Conservation (phyloP, 2,888 invertebrate genomes). For the Tenodera sinensis region DNA sequence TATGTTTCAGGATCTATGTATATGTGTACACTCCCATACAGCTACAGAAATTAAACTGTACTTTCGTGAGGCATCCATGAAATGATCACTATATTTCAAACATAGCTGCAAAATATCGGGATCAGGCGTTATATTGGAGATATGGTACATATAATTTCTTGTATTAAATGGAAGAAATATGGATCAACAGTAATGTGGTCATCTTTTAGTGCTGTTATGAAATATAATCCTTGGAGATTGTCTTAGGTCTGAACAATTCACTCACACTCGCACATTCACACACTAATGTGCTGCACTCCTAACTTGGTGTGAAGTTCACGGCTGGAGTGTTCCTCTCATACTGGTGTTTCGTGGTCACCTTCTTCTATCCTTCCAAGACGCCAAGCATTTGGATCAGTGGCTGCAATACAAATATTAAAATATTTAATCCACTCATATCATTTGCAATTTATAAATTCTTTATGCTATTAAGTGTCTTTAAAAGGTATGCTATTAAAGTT, state of each 20-base stretch:
- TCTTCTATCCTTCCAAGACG: constrained; percentile 76
- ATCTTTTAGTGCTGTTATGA: not conserved
- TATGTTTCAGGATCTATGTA: not conserved
- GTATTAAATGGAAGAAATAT: not conserved
- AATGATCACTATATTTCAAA: not conserved
- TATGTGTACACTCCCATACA: not conserved
- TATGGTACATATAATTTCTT: not conserved
- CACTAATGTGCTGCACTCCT: not conserved
- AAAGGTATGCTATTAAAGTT: not conserved
- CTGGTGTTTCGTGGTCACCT: constrained; percentile 76
- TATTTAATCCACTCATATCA: constrained; percentile 25
- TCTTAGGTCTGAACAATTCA: not conserved
- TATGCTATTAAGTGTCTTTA: constrained; percentile 20
- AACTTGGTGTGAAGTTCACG: not conserved
- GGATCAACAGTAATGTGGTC: not conserved
- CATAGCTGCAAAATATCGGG: not conserved
- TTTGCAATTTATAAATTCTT: too few species aligned
- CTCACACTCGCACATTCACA: not conserved
- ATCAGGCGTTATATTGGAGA: not conserved
- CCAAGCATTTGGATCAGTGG: constrained; percentile 76
- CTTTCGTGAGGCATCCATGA: not conserved
- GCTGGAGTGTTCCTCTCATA: constrained; percentile 49
- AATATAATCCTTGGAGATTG: not conserved
- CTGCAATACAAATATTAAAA: constrained; percentile 44
- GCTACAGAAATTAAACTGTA: not conserved